Conservation (phyloP, 2,888 invertebrate genomes). For the Blastobasis adustella region DNA sequence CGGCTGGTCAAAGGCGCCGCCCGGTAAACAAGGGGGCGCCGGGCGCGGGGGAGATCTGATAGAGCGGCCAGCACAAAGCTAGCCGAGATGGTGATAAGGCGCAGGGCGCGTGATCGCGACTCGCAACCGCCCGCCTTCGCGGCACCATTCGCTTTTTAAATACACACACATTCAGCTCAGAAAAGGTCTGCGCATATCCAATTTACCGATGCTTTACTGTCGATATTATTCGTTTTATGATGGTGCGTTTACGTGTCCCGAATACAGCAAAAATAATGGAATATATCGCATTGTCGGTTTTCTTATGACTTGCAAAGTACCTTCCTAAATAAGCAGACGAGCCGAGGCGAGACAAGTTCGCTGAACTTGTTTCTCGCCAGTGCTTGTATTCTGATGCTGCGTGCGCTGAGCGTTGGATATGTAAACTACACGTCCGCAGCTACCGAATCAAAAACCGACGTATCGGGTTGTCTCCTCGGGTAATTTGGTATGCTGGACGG, state of each 20-base stretch:
- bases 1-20: slow-evolving; percentile 63
- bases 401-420: slow-evolving; percentile 38
- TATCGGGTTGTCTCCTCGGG: slow-evolving; percentile 25
- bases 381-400: slow-evolving; percentile 20
- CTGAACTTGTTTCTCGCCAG: slow-evolving; percentile 34
- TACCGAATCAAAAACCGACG: slow-evolving; percentile 30
- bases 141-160: slow-evolving; percentile 11
- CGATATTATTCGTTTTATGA: background rate
- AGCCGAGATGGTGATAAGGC: slow-evolving; percentile 55
- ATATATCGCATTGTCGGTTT: slow-evolving; percentile 22
- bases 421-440: slow-evolving; percentile 33
- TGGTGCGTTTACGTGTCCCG: background rate
- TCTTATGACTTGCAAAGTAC: slow-evolving; percentile 51
- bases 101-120: slow-evolving; percentile 38
- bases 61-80: slow-evolving; percentile 47
- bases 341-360: slow-evolving; percentile 45
- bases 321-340: slow-evolving; percentile 54
- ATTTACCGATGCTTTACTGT: background rate
- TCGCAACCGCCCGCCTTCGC: slow-evolving; percentile 9
- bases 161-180: background rate
- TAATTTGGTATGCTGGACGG: slow-evolving; percentile 30
- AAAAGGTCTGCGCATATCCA: background rate
- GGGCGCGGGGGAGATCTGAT: slow-evolving; percentile 47
- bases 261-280: slow-evolving; percentile 22
- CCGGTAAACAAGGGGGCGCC: slow-evolving; percentile 48